Base-by-base conservation (phyloP, 1,140 invertebrate genomes). In the Oscheius sp. region DNA sequence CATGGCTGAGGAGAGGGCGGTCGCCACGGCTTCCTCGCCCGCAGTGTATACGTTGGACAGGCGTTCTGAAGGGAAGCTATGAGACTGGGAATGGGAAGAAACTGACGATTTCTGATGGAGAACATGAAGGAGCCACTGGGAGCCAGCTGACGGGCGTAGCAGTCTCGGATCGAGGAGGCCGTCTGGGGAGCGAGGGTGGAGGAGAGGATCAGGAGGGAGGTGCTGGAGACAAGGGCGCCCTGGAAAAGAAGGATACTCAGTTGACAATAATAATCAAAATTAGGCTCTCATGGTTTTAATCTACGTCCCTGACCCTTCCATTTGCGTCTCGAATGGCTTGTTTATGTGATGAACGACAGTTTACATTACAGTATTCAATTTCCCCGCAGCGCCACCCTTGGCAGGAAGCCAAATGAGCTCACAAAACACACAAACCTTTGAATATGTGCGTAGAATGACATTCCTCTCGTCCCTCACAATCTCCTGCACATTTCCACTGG, bases 21-120 rank as follows among this genome's bases (percentile, higher is more conserved):
- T 18, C 1, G 20, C 65, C 3, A 67, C 65, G 18, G 65, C 49
- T 28, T 68, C 46, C 3, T 55, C 67, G 15, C 36, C 55, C 35
- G 28, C 35, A n/a, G n/a, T n/a, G 10, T 20, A 15, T 10, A 68
- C 23, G 10, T 68, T 31, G 2, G 32, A 26, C 7, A 68, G 20
- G n/a, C 15, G 36, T 32, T 68, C 67, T 68, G 49, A 34, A 34
- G 58, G 38, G n/a, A 38, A 18, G n/a, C 18, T 64, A 10, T 42
- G 38, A 42, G n/a, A 42, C 10, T 42, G n/a, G 38, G n/a, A n/a
- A 42, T 42, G 38, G n/a, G n/a, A n/a, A n/a, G 23, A 7, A 55
- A 55, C 49, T 55, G 4, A 55, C 49, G 7, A 26, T 55, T 26
- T 23, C 28, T 55, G 49, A 55, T 55, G 7, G 7, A 20, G 49